These are phyloP conservation scores for Cathartes aura DNA, from an alignment of 2,113 vertebrate species.

Conservation along the genomic window DNA sequence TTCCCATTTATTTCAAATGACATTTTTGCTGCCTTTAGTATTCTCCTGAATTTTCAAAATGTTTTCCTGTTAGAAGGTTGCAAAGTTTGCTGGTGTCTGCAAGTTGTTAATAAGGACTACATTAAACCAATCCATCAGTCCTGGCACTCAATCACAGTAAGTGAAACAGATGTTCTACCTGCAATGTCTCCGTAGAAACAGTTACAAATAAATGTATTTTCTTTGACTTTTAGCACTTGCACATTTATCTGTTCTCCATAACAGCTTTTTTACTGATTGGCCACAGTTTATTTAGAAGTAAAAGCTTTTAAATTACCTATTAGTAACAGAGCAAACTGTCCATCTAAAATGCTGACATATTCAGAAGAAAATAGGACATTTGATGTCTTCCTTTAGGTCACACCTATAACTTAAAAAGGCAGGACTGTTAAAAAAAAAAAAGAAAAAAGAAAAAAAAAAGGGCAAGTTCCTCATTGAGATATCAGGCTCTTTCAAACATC, in stretches of 20 bases:
- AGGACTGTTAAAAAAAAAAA: not conserved
- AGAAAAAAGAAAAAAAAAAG: fast-evolving
- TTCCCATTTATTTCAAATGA: conserved; percentile 25
- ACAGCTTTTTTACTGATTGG: not conserved
- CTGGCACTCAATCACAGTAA: conserved; percentile 16
- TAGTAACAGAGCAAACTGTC: not conserved
- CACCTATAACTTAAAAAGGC: not conserved
- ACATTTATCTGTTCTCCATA: not conserved
- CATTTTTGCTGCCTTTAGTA: conserved; percentile 43
- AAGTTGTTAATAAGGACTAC: conserved; percentile 26
- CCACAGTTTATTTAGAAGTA: not conserved
- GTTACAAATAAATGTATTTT: not conserved
- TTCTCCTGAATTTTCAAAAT: not conserved
- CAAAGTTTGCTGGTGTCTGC: conserved; percentile 30
- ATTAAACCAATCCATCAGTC: conserved; percentile 39
- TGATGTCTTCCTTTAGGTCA: not conserved
- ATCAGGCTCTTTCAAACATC: not conserved
- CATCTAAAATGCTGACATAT: not conserved
- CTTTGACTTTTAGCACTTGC: not conserved
- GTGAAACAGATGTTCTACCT: conserved; percentile 28
- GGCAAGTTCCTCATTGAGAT: not conserved
- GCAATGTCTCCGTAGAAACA: not conserved
- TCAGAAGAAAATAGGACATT: not conserved
- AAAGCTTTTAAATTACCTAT: not conserved
- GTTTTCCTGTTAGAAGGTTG: not conserved